phyloP scores from a whole-genome alignment of 2,113 vertebrate genomes.

The Xyrauchen texanus region DNA sequence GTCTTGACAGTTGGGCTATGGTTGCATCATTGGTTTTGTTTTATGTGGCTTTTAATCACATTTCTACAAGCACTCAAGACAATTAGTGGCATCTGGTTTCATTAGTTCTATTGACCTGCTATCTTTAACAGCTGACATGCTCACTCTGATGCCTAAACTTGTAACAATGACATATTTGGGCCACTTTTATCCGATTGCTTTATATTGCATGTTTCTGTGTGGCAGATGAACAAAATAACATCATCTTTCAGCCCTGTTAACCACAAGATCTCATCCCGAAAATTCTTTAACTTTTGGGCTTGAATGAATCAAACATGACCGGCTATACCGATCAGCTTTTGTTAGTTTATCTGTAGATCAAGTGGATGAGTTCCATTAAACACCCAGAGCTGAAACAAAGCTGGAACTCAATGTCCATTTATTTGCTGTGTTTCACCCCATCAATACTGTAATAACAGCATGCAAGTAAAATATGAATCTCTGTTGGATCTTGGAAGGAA shows the following conservation, averaged over 20 bases:
- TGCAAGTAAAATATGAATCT: neutral
- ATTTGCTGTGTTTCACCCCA: neutral
- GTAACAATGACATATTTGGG: slow-evolving; percentile 22
- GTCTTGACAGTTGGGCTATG: neutral
- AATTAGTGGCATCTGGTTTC: slow-evolving; percentile 28
- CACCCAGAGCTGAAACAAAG: neutral
- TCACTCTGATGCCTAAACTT: neutral
- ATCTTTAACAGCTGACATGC: slow-evolving; percentile 18
- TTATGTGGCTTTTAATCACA: slow-evolving; percentile 30
- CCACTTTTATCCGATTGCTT: slow-evolving; percentile 27
- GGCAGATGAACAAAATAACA: slow-evolving; percentile 19
- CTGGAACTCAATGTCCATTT: neutral
- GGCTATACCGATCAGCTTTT: slow-evolving; percentile 8
- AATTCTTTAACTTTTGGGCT: slow-evolving; percentile 15
- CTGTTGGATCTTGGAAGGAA: neutral
- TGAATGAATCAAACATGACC: slow-evolving; percentile 27
- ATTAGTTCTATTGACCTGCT: slow-evolving; percentile 32
- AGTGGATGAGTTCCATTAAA: slow-evolving; percentile 5
- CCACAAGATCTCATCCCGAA: slow-evolving; percentile 16
- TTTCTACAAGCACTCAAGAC: slow-evolving; percentile 9
- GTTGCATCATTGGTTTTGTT: slow-evolving; percentile 10
- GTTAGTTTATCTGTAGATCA: slow-evolving; percentile 7
- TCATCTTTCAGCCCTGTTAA: neutral
- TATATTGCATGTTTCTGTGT: slow-evolving; percentile 18
- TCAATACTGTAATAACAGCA: neutral